These are phyloP conservation scores for Cryptosula pallasiana DNA, from an alignment of 2,888 invertebrate species.

Conservation along the genomic window DNA sequence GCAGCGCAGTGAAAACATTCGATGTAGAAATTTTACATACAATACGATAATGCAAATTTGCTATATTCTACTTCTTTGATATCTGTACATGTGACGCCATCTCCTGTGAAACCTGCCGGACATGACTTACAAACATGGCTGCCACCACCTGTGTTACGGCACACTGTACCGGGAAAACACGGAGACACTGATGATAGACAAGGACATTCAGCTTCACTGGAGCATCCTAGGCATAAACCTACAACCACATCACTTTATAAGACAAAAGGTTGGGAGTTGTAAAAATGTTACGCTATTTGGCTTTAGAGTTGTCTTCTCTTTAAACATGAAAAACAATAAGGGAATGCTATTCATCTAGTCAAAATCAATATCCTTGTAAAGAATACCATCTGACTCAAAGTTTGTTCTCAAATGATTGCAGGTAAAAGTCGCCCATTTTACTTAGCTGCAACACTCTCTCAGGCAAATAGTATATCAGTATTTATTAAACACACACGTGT, in stretches of 20 bases:
- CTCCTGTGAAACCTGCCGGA: slow-evolving; percentile 35
- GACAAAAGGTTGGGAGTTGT: too few relatives aligned
- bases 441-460: too few relatives aligned
- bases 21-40: not conserved
- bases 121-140: slow-evolving; percentile 34
- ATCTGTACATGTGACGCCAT: slow-evolving; percentile 39
- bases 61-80: slow-evolving; percentile 37
- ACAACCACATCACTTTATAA: not conserved
- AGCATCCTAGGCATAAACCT: slow-evolving; percentile 29
- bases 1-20: not conserved
- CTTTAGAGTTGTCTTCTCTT: too few relatives aligned
- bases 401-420: too few relatives aligned
- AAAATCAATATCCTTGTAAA: too few relatives aligned
- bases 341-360: too few relatives aligned
- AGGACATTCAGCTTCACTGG: slow-evolving; percentile 33
- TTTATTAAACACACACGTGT: too few relatives aligned
- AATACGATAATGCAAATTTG: not conserved
- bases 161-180: slow-evolving; percentile 32
- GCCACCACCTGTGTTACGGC: slow-evolving; percentile 33
- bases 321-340: too few relatives aligned
- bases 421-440: too few relatives aligned
- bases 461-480: too few relatives aligned
- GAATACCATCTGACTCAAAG: too few relatives aligned
- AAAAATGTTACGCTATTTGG: too few relatives aligned
- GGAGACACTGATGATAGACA: slow-evolving; percentile 32